Base-by-base conservation (phyloP, 2,113 vertebrate genomes). In the Bufo gargarizans region DNA sequence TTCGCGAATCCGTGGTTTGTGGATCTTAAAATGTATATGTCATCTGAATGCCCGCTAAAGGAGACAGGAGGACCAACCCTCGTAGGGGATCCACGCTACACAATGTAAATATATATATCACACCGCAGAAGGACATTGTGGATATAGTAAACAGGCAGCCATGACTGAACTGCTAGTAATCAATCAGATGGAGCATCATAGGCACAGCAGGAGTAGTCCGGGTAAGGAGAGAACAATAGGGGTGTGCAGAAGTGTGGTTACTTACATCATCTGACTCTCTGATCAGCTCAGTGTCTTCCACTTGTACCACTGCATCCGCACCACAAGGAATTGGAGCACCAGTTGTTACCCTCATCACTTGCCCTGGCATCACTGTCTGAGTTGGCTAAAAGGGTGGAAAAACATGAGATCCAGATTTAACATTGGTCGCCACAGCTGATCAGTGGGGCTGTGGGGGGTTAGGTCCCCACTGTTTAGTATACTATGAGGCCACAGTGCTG, bases 261-360 rank as follows among this genome's bases (percentile, higher is more conserved):
- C 98, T 94, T 93, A 99, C 98, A 90, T 99, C 98, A 93, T 99
- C 98, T 56, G 98, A 99, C 93, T 99, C 98, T 89, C 98, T 96
- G 91, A 99, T 97, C 90, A 99, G 97, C 94, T 99, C 98, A 0
- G 98, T 99, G 86, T 99, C 98, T 94, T 99, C 98, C 90, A 99
- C 97, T 93, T 99, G 98, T 61, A 99, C 98, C 84, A 99, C 98
- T 56, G 98, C 98, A 87, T 99, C 98, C 82, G 98, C 98, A 91
- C 98, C 98, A 67, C 98, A 99, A 19, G 98, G 98, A 92, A 99
- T 99, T n/a, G 98, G 98, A 92, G 98, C 98, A 83, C 98, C 98
- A 0, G 98, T 99, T 92, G 98, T 99, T 92, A 99, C 98, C 50
- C 98, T 95, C 98, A 99, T 99, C 92, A 99, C 98, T 94, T 99